These are phyloP conservation scores for Phainopepla nitens DNA, from an alignment of 2,113 vertebrate genomes.

Conservation along the genomic window DNA sequence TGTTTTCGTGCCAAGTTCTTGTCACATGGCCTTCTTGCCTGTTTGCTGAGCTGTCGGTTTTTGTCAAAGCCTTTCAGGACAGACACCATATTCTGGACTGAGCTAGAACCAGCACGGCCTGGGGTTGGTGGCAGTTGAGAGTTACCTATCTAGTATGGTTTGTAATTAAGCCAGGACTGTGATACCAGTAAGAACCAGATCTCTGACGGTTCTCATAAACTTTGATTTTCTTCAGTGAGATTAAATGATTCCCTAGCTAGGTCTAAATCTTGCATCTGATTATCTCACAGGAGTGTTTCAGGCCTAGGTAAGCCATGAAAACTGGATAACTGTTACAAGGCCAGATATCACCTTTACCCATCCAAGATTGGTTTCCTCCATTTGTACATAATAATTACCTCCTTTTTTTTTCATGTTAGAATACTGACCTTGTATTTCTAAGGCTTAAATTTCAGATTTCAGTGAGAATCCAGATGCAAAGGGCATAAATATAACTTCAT, in stretches of 20 bases:
- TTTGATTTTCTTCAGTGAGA: background rate
- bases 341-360: background rate
- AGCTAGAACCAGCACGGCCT: background rate
- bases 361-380: background rate
- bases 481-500: background rate
- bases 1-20: background rate
- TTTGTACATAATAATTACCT: background rate
- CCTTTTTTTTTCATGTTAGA: background rate
- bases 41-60: background rate
- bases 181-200: background rate
- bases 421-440: background rate
- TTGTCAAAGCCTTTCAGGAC: background rate
- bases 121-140: background rate
- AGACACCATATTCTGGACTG: background rate
- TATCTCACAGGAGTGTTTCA: background rate
- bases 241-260: background rate
- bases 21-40: background rate
- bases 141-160: background rate
- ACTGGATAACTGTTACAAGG: background rate
- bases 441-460: background rate
- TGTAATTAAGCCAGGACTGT: background rate
- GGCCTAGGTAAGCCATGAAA: background rate
- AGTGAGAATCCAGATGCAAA: background rate
- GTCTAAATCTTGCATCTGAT: background rate
- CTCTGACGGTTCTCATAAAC: background rate